These are phyloP conservation scores for Margarornis squamiger DNA, from an alignment of 2,797 vertebrate species.

Conservation along the genomic window DNA sequence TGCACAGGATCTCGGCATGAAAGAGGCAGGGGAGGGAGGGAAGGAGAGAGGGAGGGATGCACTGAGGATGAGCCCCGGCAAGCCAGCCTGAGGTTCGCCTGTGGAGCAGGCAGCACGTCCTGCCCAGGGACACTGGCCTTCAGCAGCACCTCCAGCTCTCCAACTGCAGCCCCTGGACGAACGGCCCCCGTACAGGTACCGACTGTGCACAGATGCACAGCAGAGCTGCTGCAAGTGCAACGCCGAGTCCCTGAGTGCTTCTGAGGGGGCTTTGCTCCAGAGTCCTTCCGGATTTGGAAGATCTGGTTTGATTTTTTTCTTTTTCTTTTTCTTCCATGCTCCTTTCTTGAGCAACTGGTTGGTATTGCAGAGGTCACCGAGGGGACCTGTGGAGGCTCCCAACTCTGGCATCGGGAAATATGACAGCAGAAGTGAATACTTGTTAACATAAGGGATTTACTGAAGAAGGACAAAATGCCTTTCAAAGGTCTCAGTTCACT, in stretches of 20 bases:
- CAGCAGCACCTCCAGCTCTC: background rate
- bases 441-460: conserved; percentile 26
- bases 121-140: background rate
- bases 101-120: conserved; percentile 1
- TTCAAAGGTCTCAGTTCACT: conserved; percentile 85
- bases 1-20: conserved; percentile 66
- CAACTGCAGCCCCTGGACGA: background rate
- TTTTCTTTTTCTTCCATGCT: background rate
- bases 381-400: background rate
- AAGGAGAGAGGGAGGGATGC: background rate
- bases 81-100: background rate
- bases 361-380: background rate
- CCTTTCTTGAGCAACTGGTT: conserved; percentile 57
- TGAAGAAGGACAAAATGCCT: conserved; percentile 83
- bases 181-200: background rate
- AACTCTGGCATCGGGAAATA: background rate
- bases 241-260: background rate
- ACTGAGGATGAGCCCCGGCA: conserved; percentile 39
- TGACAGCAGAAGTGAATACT: conserved; percentile 38
- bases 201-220: background rate
- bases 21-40: conserved; percentile 29
- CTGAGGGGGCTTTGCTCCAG: background rate
- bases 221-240: background rate
- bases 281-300: background rate
- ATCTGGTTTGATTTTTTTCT: background rate